Base-by-base conservation (phyloP, 1,140 invertebrate genomes). In the Heliothis subflexa region DNA sequence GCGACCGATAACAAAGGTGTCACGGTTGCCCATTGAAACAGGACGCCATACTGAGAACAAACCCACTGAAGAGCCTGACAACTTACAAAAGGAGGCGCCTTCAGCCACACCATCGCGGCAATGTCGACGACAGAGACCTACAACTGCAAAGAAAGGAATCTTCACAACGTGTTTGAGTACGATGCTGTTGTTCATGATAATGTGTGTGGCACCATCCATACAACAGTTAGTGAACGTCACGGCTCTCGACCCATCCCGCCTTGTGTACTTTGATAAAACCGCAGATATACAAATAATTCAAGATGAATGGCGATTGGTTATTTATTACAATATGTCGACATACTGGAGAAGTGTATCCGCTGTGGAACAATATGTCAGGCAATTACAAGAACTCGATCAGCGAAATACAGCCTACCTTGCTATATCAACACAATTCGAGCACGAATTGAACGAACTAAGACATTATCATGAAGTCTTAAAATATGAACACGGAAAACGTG, bases 231-330 rank as follows among this genome's bases (percentile, higher is more conserved):
- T 21, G 0, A 62, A 62, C 25, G 21, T 62, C 3, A 62, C 59
- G 14, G 33, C 13, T 7, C 28, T 62, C 3, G 59, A 62, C 13
- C 28, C 25, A 3, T 1, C 59, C 9, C 16, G 21, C 5, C 59
- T 62, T 14, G 5, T 62, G 14, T 62, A 14, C 28, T 62, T 62
- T 7, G 59, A 62, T 14, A 62, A 62, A 62, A 33, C 10, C 10
- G 59, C 25, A 28, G 59, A 62, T 4, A 2, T 62, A 11, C 25
- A 62, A 2, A 62, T 62, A 62, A 62, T 62, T 40, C 59, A 62
- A 62, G 59, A 62, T 12, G 28, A 28, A n/a, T 62, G 59, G 59
- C 10, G 21, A 14, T 10, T 62, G 25, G 59, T 62, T 10, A 13
- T 57, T 12, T 62, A 62, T 25, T 62, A 62, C 21, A 62, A 62